A percentile compares a stretch with the other conserved stretches of the same genome.
Conservation (phyloP, 2,888 invertebrate genomes). For the Heteromyza rotundicornis region DNA sequence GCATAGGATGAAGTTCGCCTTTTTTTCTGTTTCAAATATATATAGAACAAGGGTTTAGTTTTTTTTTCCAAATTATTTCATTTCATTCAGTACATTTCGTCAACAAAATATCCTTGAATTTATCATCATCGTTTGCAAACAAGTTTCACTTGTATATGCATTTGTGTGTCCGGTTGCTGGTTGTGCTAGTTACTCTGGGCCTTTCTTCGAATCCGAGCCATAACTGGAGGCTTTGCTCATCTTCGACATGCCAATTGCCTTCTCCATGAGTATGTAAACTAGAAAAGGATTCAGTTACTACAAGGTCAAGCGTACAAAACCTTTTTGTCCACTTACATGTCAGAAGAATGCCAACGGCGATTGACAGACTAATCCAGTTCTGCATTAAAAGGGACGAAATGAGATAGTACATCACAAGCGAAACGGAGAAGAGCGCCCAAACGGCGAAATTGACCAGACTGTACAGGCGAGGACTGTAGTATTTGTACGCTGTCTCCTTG, state of each 20-base stretch:
- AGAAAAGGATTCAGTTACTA: conserved; percentile 38
- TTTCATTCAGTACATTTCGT: no score
- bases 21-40: no score
- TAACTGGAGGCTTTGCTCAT: conserved; percentile 85
- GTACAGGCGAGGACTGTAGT: conserved; percentile 68
- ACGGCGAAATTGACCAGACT: conserved; percentile 74
- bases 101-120: no score
- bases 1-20: no score
- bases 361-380: conserved; percentile 63
- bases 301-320: background rate
- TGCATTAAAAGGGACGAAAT: conserved; percentile 56
- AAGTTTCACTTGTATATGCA: background rate
- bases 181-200: conserved; percentile 43
- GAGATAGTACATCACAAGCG: conserved; percentile 50
- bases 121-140: no score
- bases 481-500: conserved; percentile 68
- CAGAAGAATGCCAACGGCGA: conserved; percentile 66
- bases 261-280: conserved; percentile 80
- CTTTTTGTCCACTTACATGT: conserved; percentile 71
- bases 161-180: background rate
- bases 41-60: no score
- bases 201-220: conserved; percentile 64
- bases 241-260: conserved; percentile 82
- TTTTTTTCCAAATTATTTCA: no score
- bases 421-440: conserved; percentile 66